Evolutionary conservation across 2,797 vertebrate genomes (phyloP).

Genomic region (Sebastes wilsoni): DNA sequence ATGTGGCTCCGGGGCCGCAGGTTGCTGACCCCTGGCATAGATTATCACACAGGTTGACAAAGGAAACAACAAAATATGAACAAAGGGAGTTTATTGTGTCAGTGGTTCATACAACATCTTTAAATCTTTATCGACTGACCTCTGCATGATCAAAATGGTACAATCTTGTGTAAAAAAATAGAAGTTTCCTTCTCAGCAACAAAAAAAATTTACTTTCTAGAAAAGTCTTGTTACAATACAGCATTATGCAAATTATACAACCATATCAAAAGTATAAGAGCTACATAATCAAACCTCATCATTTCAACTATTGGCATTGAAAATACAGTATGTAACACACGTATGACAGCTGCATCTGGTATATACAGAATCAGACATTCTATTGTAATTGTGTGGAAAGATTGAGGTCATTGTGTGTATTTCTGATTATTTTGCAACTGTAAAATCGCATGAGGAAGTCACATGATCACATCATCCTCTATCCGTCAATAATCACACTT

Average conservation of each 20-base stretch:
- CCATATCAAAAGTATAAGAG: not conserved
- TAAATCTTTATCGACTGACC: not conserved
- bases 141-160: not conserved
- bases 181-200: not conserved
- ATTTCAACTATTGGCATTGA: not conserved
- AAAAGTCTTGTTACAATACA: not conserved
- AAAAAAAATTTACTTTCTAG: not conserved
- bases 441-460: not conserved
- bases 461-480: not conserved
- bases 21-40: no score
- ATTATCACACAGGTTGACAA: not conserved
- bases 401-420: not conserved
- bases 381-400: not conserved
- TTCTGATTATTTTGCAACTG: not conserved
- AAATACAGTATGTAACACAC: not conserved
- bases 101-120: not conserved
- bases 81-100: constrained; percentile 23
- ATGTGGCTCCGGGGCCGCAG: no score
- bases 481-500: not conserved
- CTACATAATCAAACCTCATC: not conserved
- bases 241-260: not conserved
- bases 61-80: not conserved
- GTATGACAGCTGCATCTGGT: not conserved
- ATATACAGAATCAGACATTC: not conserved
- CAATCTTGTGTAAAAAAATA: not conserved